Evolutionary conservation across 2,797 vertebrate species (phyloP).

Genomic region (Carcharodon carcharias): DNA sequence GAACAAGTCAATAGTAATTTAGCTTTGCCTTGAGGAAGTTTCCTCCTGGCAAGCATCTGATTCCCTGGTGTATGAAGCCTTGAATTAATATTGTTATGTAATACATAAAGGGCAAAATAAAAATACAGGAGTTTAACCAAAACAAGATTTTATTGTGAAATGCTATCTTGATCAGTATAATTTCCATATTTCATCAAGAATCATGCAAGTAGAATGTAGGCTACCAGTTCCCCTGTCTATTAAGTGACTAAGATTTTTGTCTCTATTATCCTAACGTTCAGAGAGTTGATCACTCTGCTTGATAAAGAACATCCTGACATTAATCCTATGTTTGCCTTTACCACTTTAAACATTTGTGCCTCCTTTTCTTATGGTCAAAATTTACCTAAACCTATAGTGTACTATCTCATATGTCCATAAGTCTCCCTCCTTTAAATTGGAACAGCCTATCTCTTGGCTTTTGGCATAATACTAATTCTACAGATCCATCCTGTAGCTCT

Average conservation of each 20-base stretch:
- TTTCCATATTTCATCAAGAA: not conserved
- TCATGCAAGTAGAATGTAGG: not conserved
- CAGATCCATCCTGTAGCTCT: not conserved
- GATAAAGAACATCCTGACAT: not conserved
- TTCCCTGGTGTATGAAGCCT: not conserved
- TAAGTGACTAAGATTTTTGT: not conserved
- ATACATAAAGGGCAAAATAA: conserved; percentile 11
- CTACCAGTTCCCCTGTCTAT: not conserved
- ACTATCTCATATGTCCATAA: not conserved
- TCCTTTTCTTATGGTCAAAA: not conserved
- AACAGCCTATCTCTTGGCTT: not conserved
- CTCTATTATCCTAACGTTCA: not conserved
- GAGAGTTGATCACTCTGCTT: not conserved
- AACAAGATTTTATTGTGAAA: not conserved
- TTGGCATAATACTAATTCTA: not conserved
- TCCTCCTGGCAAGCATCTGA: conserved; percentile 53
- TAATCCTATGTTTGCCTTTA: not conserved
- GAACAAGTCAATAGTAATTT: conserved; percentile 60
- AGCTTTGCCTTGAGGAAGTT: conserved; percentile 55
- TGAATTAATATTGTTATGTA: conserved; percentile 22
- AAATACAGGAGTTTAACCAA: not conserved
- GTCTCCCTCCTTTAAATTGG: not conserved
- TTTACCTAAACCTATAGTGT: not conserved
- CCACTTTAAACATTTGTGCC: not conserved
- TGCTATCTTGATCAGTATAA: not conserved